A percentile compares a stretch with the other conserved stretches of the same genome.
These are phyloP conservation scores for Calliphora vicina DNA, from an alignment of 1,140 invertebrate genomes.

Conservation along the genomic window DNA sequence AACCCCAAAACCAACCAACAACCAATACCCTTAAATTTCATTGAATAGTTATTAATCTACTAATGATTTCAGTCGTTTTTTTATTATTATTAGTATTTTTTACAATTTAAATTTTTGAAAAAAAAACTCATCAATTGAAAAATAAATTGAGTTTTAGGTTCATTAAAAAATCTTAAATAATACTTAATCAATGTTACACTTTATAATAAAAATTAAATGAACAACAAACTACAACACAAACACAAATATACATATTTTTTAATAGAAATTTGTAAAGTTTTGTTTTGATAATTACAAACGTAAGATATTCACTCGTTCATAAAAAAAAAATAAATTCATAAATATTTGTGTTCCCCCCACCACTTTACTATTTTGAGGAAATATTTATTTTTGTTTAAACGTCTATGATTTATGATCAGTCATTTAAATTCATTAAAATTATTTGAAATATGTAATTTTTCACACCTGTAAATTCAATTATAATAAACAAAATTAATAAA, in stretches of 20 bases:
- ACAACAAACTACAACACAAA: background rate
- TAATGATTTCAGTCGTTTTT: constrained; percentile 12
- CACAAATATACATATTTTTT: background rate
- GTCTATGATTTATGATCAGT: constrained; percentile 16
- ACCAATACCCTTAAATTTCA: background rate
- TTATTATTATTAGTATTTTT: background rate
- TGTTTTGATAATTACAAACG: background rate
- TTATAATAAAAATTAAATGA: background rate
- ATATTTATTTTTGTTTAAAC: background rate
- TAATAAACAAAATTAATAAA: background rate
- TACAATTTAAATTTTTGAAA: background rate
- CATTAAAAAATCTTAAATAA: constrained; percentile 23
- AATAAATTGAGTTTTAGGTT: constrained; percentile 28
- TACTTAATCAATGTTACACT: constrained; percentile 34
- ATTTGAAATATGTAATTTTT: constrained; percentile 1
- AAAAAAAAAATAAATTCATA: background rate
- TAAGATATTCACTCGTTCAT: background rate
- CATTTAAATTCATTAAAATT: constrained; percentile 30
- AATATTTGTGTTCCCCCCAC: background rate
- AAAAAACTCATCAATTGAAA: background rate
- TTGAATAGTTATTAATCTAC: constrained; percentile 29
- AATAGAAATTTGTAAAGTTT: constrained; percentile 16
- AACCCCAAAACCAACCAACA: background rate
- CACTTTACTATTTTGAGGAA: background rate
- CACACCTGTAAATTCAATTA: constrained; percentile 29